Base-by-base conservation (phyloP, 2,797 vertebrate genomes). In the Betta splendens region DNA sequence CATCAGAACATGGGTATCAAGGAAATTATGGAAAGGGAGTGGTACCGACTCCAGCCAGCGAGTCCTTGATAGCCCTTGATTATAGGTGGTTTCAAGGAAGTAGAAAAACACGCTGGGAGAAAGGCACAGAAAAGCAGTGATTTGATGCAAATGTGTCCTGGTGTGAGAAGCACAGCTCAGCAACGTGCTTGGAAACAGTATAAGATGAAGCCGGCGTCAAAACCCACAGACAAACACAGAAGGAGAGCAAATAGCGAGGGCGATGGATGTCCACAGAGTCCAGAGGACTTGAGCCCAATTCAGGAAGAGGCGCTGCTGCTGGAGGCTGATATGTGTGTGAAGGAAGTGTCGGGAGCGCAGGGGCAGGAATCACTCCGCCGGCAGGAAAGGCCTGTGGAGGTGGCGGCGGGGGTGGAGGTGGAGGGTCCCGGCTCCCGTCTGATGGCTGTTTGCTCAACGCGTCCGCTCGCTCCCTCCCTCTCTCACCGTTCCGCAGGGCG, bases 271-370 rank as follows among this genome's bases (percentile, higher is more conserved):
- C 72, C 49, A 40, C 29, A 53, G 72, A 64, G 83, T 84, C 83
- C 70, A 80, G 70, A 72, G 70, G 80, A 79, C 83, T 84, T 75
- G 75, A 86, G 74, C 68, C 70, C 60, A 48, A 66, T 64, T 79
- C 90, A 92, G 92, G 92, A 93, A 92, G 81, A 81, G 78, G 83
- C 81, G 80, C 70, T 85, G 89, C 89, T 87, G 90, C 80, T 80
- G 67, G 64, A 87, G 82, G 77, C 90, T 90, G 91, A 92, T 93
- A 93, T 90, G 89, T 91, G 84, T 82, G 82, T 69, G 83, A 76
- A 87, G 89, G 89, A 90, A 90, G 81, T 87, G 83, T 79, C 89
- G 85, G 88, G 90, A 91, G 82, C 77, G 66, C 75, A 72, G 72
- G 81, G 88, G 85, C 88, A 90, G 90, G 89, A 92, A 90, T 92